A percentile compares a stretch with the other conserved stretches of the same genome.
Conservation (phyloP, 2,888 invertebrate species). For the Caenorhabditis sp. region DNA sequence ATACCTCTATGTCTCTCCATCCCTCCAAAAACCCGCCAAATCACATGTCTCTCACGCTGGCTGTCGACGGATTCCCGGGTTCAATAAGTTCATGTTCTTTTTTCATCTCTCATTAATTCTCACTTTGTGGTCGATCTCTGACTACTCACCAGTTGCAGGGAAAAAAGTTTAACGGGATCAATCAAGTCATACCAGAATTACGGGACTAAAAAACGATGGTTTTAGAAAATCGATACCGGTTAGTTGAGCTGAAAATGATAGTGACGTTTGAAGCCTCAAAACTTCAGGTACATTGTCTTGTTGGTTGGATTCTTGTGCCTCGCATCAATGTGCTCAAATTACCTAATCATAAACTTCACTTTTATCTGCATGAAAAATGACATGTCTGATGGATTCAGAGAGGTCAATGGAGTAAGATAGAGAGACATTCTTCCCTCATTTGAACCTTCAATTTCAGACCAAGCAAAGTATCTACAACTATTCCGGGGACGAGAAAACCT, state of each 20-base stretch:
- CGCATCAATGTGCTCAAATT: constrained; percentile 73
- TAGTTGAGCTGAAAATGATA: too few relatives aligned
- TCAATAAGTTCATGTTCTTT: constrained; percentile 49
- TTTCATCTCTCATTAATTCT: constrained; percentile 1
- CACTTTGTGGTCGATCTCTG: constrained; percentile 31
- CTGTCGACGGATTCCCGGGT: not conserved
- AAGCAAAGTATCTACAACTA: constrained; percentile 69
- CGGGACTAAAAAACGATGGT: not conserved
- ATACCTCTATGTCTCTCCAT: not conserved
- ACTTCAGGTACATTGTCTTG: constrained; percentile 61
- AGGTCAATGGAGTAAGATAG: constrained; percentile 38
- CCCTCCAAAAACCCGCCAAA: constrained; percentile 14
- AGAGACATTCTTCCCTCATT: not conserved
- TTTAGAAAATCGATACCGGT: too few relatives aligned
- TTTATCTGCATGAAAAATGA: constrained; percentile 77
- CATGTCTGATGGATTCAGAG: constrained; percentile 42
- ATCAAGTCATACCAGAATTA: not conserved
- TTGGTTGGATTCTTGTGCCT: constrained; percentile 70
- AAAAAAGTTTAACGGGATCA: constrained; percentile 2
- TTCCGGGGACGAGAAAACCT: constrained; percentile 68
- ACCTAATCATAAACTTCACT: constrained; percentile 76
- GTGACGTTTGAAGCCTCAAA: too few relatives aligned
- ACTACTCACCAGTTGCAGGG: constrained; percentile 2
- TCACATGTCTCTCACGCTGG: constrained; percentile 52
- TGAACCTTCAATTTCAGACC: constrained; percentile 22